Evolutionary conservation across 2,888 invertebrate species (phyloP).

Genomic region (Idaea straminata): DNA sequence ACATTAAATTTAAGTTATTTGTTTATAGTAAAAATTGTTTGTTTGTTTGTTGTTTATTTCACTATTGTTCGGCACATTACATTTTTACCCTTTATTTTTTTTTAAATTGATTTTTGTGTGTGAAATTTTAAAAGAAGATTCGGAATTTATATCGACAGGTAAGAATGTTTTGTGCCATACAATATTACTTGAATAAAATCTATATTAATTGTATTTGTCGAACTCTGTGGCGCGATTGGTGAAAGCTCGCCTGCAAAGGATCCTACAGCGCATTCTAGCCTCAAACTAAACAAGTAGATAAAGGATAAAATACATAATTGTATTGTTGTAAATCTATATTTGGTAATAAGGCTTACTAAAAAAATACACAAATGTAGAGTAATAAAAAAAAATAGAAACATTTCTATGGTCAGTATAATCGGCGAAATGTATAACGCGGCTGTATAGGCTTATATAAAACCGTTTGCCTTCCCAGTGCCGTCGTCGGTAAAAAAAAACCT

Average conservation of each 20-base stretch:
- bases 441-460: too few species aligned
- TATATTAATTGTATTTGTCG: neutral
- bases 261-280: too few species aligned
- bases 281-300: neutral
- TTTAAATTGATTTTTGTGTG: conserved; percentile 16
- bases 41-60: conserved; percentile 78
- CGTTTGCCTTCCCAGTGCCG: too few species aligned
- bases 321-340: too few species aligned
- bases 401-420: too few species aligned
- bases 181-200: neutral
- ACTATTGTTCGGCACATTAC: conserved; percentile 91
- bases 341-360: too few species aligned
- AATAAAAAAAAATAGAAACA: too few species aligned
- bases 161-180: conserved; percentile 78
- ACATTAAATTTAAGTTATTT: conserved; percentile 28
- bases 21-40: conserved; percentile 35
- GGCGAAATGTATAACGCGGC: too few species aligned
- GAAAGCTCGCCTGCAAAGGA: neutral
- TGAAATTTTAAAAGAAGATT: conserved; percentile 34
- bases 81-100: conserved; percentile 40
- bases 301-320: too few species aligned
- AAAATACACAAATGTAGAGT: too few species aligned
- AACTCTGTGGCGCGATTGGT: conserved; percentile 23
- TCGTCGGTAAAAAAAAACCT: too few species aligned
- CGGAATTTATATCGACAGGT: conserved; percentile 42